phyloP scores from a whole-genome alignment of 2,888 invertebrate species.

The Pyralis farinalis region DNA sequence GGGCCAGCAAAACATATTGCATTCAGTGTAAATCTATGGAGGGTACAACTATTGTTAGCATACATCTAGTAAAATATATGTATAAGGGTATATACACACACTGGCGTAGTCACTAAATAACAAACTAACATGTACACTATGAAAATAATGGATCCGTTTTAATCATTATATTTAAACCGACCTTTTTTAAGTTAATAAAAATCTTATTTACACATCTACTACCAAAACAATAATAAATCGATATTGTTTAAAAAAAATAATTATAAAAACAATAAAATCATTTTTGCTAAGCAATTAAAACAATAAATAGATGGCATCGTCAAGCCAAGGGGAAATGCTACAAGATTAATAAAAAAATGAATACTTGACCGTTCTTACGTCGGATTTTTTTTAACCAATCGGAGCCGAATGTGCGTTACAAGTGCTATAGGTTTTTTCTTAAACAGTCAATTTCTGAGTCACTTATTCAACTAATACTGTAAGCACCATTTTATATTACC shows the following conservation, averaged over 20 bases:
- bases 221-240: conserved; percentile 55
- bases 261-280: conserved; percentile 46
- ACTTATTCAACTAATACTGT: conserved; percentile 76
- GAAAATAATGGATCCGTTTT: conserved; percentile 38
- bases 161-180: conserved; percentile 33
- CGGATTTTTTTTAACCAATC: conserved; percentile 22
- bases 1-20: conserved; percentile 15
- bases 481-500: conserved; percentile 71
- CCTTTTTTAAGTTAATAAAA: conserved; percentile 61
- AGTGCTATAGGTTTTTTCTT: conserved; percentile 29
- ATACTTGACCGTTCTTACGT: neutral
- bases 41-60: conserved; percentile 37
- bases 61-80: conserved; percentile 50
- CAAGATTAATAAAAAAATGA: conserved; percentile 2
- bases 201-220: conserved; percentile 73
- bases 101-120: conserved; percentile 72
- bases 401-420: conserved; percentile 51
- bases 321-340: conserved; percentile 24
- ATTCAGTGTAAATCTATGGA: conserved; percentile 27
- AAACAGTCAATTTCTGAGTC: conserved; percentile 48
- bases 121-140: conserved; percentile 63
- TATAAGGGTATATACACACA: conserved; percentile 55
- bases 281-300: conserved; percentile 67
- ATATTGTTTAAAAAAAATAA: conserved; percentile 39
- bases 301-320: conserved; percentile 49